Evolutionary conservation across 2,113 vertebrate genomes (phyloP).

Genomic region (Ophiodon elongatus): DNA sequence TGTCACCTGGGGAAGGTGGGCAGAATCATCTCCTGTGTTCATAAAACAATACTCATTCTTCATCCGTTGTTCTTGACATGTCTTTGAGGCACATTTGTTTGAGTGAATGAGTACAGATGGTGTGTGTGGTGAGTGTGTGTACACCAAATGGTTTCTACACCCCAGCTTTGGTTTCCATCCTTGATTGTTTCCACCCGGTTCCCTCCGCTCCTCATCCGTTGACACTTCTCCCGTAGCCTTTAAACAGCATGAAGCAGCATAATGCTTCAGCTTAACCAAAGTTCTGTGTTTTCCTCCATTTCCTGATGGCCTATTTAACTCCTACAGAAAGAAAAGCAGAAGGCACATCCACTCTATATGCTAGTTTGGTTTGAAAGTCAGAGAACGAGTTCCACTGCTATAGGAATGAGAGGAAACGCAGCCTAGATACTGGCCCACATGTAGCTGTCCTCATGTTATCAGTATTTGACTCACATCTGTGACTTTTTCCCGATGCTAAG

Average conservation of each 20-base stretch:
- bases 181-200: conserved; percentile 30
- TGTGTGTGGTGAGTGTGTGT: conserved; percentile 10
- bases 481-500: conserved; percentile 19
- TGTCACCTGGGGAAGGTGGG: background rate
- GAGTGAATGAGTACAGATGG: background rate
- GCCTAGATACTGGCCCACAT: conserved; percentile 30
- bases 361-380: background rate
- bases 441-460: conserved; percentile 24
- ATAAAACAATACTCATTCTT: background rate
- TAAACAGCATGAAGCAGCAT: background rate
- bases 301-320: conserved; percentile 12
- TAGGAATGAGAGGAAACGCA: background rate
- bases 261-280: background rate
- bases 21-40: background rate
- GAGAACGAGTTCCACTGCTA: conserved; percentile 11
- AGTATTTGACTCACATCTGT: conserved; percentile 60
- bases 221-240: conserved; percentile 12
- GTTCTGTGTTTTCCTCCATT: conserved; percentile 14
- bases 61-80: background rate
- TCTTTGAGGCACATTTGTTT: conserved; percentile 1
- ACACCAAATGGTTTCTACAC: background rate
- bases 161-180: conserved; percentile 22
- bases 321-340: conserved; percentile 17
- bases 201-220: background rate
- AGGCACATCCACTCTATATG: background rate